Conservation (phyloP, 2,797 vertebrate species). For the Rousettus madagascariensis region DNA sequence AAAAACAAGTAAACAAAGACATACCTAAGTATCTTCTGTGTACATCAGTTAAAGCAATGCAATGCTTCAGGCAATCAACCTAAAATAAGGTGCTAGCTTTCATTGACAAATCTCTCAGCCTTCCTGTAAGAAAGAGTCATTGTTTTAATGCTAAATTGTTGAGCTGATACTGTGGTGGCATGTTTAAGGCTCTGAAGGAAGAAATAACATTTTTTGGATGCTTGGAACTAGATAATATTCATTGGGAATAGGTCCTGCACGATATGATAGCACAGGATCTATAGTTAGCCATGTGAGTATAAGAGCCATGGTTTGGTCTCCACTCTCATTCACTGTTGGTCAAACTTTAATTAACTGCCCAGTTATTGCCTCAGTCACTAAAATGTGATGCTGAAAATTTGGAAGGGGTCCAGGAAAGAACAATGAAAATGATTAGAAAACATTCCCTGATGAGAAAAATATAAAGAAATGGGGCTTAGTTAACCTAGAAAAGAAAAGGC, state of each 20-base stretch:
- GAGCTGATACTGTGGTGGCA: background rate
- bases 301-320: background rate
- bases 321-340: background rate
- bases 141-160: background rate
- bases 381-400: background rate
- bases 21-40: background rate
- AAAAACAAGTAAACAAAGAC: slow-evolving; percentile 3
- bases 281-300: background rate
- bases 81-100: background rate
- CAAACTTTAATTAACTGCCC: slow-evolving; percentile 6
- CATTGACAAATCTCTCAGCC: background rate
- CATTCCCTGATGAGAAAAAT: background rate
- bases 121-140: background rate
- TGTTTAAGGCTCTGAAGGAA: slow-evolving; percentile 9
- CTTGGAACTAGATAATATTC: background rate
- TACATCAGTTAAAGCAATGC: background rate
- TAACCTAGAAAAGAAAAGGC: slow-evolving; percentile 65
- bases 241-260: background rate
- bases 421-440: slow-evolving; percentile 50
- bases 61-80: background rate
- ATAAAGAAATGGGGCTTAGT: slow-evolving; percentile 45
- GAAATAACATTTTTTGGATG: background rate
- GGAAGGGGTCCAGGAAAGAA: background rate
- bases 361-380: background rate
- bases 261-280: background rate